Conservation (phyloP, 1,140 invertebrate species). For the Heliothis virescens region DNA sequence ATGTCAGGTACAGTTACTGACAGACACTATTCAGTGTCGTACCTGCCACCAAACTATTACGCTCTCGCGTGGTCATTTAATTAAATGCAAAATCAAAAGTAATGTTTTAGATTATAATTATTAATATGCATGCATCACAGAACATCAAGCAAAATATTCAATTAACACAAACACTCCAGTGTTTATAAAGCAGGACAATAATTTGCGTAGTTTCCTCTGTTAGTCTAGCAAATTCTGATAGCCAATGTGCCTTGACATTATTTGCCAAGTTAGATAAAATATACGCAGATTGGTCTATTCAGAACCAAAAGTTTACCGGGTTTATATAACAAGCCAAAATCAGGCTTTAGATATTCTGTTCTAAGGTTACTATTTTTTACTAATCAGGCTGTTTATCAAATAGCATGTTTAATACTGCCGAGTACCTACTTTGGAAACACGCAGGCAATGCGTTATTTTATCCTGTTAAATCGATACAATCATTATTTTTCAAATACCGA, state of each 20-base stretch:
- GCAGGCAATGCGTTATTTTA: conserved; percentile 8
- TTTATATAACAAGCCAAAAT: not conserved
- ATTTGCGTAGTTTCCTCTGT: conserved; percentile 16
- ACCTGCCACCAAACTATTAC: too few species aligned
- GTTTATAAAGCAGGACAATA: conserved; percentile 28
- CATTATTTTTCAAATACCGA: not conserved
- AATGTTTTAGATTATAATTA: too few species aligned
- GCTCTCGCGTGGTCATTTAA: too few species aligned
- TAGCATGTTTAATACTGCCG: conserved; percentile 5
- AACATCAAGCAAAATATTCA: not conserved
- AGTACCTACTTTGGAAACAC: conserved; percentile 11
- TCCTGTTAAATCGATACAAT: not conserved
- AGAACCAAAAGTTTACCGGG: not conserved
- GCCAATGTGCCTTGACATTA: conserved; percentile 29
- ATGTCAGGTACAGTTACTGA: too few species aligned
- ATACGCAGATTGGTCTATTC: conserved; percentile 1
- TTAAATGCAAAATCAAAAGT: too few species aligned
- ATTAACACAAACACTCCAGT: not conserved
- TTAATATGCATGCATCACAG: not conserved
- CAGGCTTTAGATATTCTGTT: not conserved
- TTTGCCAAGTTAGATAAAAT: conserved; percentile 11
- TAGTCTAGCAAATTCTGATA: conserved; percentile 3
- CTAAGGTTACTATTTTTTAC: not conserved
- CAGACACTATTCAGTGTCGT: too few species aligned
- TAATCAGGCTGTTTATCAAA: conserved; percentile 21